These are phyloP conservation scores for Proctacanthus coquilletti DNA, from an alignment of 1,140 invertebrate genomes.

Conservation along the genomic window DNA sequence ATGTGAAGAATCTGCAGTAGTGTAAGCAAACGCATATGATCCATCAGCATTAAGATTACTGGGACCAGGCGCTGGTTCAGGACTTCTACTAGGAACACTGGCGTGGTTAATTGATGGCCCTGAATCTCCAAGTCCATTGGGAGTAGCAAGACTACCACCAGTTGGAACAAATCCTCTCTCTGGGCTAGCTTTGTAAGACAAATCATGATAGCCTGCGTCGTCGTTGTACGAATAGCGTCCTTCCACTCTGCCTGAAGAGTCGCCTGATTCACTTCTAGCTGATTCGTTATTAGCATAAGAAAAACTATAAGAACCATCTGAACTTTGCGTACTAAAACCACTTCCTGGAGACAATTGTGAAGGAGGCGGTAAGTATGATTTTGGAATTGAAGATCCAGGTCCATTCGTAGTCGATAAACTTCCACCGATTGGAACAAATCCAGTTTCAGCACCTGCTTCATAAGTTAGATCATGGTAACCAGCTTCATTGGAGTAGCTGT, in stretches of 20 bases:
- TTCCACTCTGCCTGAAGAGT: conserved; percentile 44
- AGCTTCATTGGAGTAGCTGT: conserved; percentile 48
- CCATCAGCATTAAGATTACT: no score
- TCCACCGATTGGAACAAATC: conserved; percentile 21
- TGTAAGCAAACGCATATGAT: conserved; percentile 16
- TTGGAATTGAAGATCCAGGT: no score
- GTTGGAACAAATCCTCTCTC: conserved; percentile 23
- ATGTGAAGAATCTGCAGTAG: conserved; percentile 40
- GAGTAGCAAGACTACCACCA: conserved; percentile 20
- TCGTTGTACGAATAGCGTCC: conserved; percentile 56
- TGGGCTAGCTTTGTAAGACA: conserved; percentile 19
- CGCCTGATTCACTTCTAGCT: conserved; percentile 47
- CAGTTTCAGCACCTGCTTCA: conserved; percentile 20
- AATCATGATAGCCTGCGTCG: conserved; percentile 29
- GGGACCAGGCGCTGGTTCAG: no score
- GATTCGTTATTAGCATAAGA: conserved; percentile 35
- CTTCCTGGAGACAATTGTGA: no score
- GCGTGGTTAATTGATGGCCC: no score
- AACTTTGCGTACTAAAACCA: no score
- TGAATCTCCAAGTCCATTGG: no score
- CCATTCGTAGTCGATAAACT: conserved; percentile 20
- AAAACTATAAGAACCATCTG: conserved; percentile 11
- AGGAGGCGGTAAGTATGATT: no score
- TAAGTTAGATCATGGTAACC: conserved; percentile 22
- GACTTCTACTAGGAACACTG: no score